Percentiles rank a stretch among this genome's conserved stretches.
These are phyloP conservation scores for Pristis pectinata DNA, from an alignment of 2,797 vertebrate genomes.

Conservation along the genomic window DNA sequence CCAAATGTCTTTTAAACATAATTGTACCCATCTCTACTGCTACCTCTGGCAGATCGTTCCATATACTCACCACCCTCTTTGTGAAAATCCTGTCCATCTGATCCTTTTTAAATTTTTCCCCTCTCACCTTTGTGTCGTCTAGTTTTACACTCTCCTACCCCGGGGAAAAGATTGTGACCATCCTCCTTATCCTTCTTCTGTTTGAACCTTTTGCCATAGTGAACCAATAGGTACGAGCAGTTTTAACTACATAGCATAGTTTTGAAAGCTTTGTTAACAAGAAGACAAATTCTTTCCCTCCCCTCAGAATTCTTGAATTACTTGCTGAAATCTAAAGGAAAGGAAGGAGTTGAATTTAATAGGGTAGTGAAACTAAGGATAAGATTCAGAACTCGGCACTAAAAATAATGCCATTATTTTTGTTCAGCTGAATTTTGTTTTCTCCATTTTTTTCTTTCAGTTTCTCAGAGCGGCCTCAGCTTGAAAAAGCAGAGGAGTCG, in stretches of 20 bases:
- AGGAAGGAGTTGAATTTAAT: not conserved
- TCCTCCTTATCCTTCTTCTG: not conserved
- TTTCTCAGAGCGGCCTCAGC: conserved; percentile 87
- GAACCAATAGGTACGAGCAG: not conserved
- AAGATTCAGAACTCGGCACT: not conserved
- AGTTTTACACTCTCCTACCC: too few relatives aligned
- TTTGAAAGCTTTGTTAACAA: not conserved
- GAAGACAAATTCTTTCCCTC: not conserved
- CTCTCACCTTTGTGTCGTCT: too few relatives aligned
- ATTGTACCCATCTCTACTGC: too few relatives aligned
- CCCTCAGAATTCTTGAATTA: not conserved
- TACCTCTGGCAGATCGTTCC: too few relatives aligned
- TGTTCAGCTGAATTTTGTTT: conserved; percentile 9
- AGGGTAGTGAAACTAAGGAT: not conserved
- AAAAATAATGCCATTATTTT: not conserved
- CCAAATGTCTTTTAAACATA: too few relatives aligned
- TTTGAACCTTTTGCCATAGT: not conserved
- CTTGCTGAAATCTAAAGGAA: not conserved
- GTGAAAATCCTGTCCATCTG: too few relatives aligned
- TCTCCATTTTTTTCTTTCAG: conserved; percentile 51
- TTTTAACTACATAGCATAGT: not conserved
- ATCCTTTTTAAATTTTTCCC: too few relatives aligned
- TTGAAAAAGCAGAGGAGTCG: conserved; percentile 89
- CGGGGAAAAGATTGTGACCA: too few relatives aligned
- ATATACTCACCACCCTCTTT: too few relatives aligned